Evolutionary conservation across 2,888 invertebrate species (phyloP).

Genomic region (Oxytorus armatus): DNA sequence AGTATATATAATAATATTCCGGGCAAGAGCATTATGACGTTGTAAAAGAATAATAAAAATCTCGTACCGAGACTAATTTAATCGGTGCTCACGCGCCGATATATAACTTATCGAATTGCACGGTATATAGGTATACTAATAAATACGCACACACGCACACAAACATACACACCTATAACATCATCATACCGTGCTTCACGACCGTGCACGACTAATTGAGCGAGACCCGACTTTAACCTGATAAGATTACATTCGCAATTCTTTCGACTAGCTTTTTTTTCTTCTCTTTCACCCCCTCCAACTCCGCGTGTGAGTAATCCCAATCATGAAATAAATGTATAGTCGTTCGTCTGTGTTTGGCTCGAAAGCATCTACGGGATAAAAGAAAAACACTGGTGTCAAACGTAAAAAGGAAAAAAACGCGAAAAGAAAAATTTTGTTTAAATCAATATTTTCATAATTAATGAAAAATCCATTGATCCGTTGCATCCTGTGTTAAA

Average conservation of each 20-base stretch:
- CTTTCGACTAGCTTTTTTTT: conserved; percentile 24
- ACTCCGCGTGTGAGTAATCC: conserved; percentile 51
- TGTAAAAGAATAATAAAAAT: conserved; percentile 18
- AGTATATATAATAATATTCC: no score
- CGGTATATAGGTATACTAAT: not conserved
- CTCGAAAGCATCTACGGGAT: conserved; percentile 31
- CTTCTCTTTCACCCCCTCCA: not conserved
- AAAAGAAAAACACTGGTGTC: conserved; percentile 3
- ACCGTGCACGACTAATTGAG: conserved; percentile 51
- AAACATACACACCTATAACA: not conserved
- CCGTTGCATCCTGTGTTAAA: not conserved
- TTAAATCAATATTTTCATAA: not conserved
- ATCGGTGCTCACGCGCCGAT: conserved; percentile 24
- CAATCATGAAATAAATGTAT: conserved; percentile 47
- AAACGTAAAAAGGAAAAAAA: not conserved
- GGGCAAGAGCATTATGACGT: not conserved
- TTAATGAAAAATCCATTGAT: not conserved
- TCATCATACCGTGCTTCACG: not conserved
- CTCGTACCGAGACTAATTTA: conserved; percentile 36
- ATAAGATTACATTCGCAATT: conserved; percentile 63
- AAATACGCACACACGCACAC: not conserved
- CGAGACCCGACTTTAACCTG: conserved; percentile 44
- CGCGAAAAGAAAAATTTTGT: not conserved
- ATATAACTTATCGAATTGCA: conserved; percentile 37
- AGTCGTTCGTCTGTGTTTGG: conserved; percentile 48